Base-by-base conservation (phyloP, 2,888 invertebrate species). In the Pachydiplax longipennis region DNA sequence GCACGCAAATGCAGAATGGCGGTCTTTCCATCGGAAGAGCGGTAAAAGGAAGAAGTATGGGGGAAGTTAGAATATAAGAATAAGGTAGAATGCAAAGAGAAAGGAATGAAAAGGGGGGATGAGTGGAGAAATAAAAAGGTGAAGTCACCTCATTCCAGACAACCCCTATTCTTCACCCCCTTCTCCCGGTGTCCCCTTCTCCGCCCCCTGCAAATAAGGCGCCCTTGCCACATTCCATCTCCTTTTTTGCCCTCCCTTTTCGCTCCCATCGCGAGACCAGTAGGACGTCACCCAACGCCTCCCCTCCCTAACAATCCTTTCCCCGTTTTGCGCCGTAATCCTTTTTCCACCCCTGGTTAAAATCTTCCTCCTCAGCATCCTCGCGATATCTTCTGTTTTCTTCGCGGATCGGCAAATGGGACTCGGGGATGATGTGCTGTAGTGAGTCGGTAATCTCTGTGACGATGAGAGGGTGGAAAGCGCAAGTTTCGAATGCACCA, bases 151-250 rank as follows among this genome's bases (percentile, higher is more conserved):
- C 87, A 87, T 65, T 87, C 61, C 87, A 65, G 87, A 87, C 87
- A 87, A 87, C 37, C 65, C 87, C 87, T 87, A 65, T 87, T 87
- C 87, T 87, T 87, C 87, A 61, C 31, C 87, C 87, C 61, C 5
- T 83, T 22, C 35, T 58, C 87, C 31, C 87, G 22, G 31, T 22
- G n/a, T 31, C 73, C 65, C 22, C 25, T 25, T 35, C 25, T 61
- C 61, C 87, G 58, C 40, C 87, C n/a, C 87, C 37, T 61, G 87
- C 87, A 87, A 61, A 87, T 87, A 87, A 87, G 87, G 87, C 61
- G 61, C 87, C 61, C 83, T 83, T 35, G 35, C 83, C 87, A 61
- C 87, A 87, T 87, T 61, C 87, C 87, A 87, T 87, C 87, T 87
- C 87, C 87, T 87, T 87, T 87, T 87, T 87, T 87, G 87, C 65